Conservation (phyloP, 2,113 vertebrate species). For the Dipodomys spectabilis region DNA sequence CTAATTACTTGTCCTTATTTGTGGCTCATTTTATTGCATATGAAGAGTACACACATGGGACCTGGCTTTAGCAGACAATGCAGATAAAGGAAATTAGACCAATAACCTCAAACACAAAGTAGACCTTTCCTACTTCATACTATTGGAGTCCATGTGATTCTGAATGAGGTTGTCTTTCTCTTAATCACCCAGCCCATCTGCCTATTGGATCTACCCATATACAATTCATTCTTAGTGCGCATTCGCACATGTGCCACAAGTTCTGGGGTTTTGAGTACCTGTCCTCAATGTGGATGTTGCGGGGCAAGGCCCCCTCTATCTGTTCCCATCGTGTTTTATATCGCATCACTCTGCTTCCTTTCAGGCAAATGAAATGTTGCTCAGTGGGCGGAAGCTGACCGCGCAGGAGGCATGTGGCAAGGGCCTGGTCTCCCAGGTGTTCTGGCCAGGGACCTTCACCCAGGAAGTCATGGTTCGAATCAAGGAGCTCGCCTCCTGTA, state of each 20-base stretch:
- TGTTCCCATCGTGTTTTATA: constrained; percentile 71
- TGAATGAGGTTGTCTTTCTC: background rate
- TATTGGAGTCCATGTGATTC: background rate
- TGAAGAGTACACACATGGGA: accelerated
- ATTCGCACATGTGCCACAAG: accelerated
- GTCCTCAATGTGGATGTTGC: background rate
- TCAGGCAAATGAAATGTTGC: constrained; percentile 98
- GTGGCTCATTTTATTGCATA: background rate
- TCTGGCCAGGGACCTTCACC: constrained; percentile 97
- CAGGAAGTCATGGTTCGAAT: constrained; percentile 98
- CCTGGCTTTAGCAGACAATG: background rate
- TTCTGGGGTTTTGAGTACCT: background rate
- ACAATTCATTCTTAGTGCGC: background rate
- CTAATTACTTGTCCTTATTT: background rate
- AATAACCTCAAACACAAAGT: background rate
- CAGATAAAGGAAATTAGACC: background rate
- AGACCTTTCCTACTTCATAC: background rate
- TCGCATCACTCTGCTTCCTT: constrained; percentile 80
- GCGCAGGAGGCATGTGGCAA: constrained; percentile 98
- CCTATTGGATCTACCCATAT: accelerated
- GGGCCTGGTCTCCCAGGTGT: constrained; percentile 97
- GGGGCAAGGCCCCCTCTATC: background rate
- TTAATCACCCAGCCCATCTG: accelerated
- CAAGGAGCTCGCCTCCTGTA: constrained; percentile 95
- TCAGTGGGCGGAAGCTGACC: constrained; percentile 96